Evolutionary conservation across 2,888 invertebrate genomes (phyloP), one percentile per base, ranked within the genome.

Genomic region (Sphaerophoria taeniata): DNA sequence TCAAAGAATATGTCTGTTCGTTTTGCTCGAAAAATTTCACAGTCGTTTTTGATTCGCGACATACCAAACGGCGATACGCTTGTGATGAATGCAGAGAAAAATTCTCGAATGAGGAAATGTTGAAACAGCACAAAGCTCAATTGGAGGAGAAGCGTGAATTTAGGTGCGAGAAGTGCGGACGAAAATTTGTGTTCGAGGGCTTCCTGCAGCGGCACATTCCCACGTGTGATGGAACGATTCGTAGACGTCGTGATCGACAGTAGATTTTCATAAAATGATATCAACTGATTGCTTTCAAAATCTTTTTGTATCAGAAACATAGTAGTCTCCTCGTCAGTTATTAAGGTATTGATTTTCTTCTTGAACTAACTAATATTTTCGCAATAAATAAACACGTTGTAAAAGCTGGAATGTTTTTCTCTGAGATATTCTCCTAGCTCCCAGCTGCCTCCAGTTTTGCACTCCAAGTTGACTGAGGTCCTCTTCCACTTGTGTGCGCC

Each of bases 141-240:
- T 88, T 92, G 6, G 92, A 91, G 45, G 91, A 92, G 76, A 92
- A 92, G 72, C 90, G 92, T 0, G 92, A 91, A 12, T 92, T 91
- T 31, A 89, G 89, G 65, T 92, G 92, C 70, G 90, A 90, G 2
- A 90, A 91, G 0, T 92, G 92, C 69, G 92, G 92, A 0, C 88
- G 92, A 14, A 91, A 91, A 73, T 92, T 92, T 34, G 92, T 92
- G 3, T 92, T 92, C 9, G 92, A 92, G 61, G 92, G 92, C 6
- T 92, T 92, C 87, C 87, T 92, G 31, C 92, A 92, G 61, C 89
- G 92, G 1, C 92, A 92, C 87, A 77, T 91, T 80, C 92, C 92
- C 14, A 90, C 90, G 31, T 92, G 92, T 80, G 92, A 92, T 89
- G 92, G 92, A 16, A 92, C 91, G 45, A 91, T 92, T 65, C 92